Percentiles rank a stretch among this genome's conserved stretches.
Evolutionary conservation across 2,797 vertebrate genomes (phyloP).

Genomic region (Micrastur ruficollis): DNA sequence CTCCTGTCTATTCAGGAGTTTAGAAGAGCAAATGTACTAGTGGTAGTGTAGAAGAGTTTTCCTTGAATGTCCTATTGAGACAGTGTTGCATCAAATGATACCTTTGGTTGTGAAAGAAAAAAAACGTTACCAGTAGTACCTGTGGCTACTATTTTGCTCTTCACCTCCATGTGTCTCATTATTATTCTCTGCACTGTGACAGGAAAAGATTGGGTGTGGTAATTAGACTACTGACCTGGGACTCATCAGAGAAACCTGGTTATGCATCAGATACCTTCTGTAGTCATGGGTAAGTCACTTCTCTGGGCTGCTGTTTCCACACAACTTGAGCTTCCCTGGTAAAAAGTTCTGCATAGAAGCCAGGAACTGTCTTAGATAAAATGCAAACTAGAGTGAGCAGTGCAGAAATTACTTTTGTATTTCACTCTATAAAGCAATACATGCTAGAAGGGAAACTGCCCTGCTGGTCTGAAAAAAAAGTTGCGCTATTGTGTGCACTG

Average conservation of each 20-base stretch:
- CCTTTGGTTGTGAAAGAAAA: not conserved
- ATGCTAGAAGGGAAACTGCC: not conserved
- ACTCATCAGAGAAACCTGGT: conserved; percentile 12
- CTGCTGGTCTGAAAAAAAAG: not conserved
- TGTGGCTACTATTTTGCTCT: conserved; percentile 8
- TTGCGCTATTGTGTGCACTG: not conserved
- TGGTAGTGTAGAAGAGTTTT: not conserved
- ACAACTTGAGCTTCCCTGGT: not conserved
- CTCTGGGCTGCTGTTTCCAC: not conserved
- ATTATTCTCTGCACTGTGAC: not conserved
- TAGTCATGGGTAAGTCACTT: not conserved
- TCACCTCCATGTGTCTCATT: not conserved
- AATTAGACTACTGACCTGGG: conserved; percentile 3
- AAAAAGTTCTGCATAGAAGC: not conserved
- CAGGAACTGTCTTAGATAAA: not conserved
- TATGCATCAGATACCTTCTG: not conserved
- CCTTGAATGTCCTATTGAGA: not conserved
- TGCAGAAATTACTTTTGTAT: not conserved
- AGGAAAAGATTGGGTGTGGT: conserved; percentile 46
- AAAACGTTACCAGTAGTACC: not conserved
- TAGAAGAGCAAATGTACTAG: not conserved
- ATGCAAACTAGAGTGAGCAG: not conserved
- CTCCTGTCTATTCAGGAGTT: not conserved
- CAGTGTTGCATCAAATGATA: not conserved
- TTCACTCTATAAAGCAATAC: not conserved